These are phyloP conservation scores for Caenorhabditis becei DNA, from an alignment of 2,888 invertebrate genomes.

Conservation along the genomic window DNA sequence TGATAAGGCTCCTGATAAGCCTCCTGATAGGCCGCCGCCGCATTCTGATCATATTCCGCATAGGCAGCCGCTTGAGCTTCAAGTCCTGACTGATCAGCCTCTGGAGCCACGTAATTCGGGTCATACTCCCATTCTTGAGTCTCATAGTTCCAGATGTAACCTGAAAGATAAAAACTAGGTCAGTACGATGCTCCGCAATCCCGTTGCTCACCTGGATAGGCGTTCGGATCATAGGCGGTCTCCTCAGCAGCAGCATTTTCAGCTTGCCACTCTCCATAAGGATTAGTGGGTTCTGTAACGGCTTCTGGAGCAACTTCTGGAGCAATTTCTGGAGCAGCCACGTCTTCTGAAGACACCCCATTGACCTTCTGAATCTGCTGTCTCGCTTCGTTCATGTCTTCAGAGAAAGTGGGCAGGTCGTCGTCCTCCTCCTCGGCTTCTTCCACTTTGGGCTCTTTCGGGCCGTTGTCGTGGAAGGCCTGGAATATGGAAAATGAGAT, in stretches of 20 bases:
- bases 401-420: constrained; percentile 70
- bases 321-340: background rate
- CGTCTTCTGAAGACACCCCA: constrained; percentile 19
- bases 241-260: constrained; percentile 3
- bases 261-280: too few species aligned
- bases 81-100: constrained; percentile 19
- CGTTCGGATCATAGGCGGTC: constrained; percentile 63
- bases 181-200: too few species aligned
- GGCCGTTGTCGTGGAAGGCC: constrained; percentile 57
- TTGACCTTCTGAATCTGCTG: constrained; percentile 54
- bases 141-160: constrained; percentile 73
- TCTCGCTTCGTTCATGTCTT: constrained; percentile 73
- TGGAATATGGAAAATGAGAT: constrained; percentile 14
- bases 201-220: constrained; percentile 67
- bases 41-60: constrained; percentile 58
- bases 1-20: too few species aligned
- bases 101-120: constrained; percentile 67
- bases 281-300: background rate
- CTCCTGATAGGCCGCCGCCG: constrained; percentile 36
- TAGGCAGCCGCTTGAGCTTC: constrained; percentile 53
- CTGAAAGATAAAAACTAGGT: constrained; percentile 35
- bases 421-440: constrained; percentile 57
- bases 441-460: constrained; percentile 51
- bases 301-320: constrained; percentile 13
- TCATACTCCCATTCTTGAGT: constrained; percentile 72